Evolutionary conservation across 2,113 vertebrate species (phyloP).

Genomic region (Probosciger aterrimus): DNA sequence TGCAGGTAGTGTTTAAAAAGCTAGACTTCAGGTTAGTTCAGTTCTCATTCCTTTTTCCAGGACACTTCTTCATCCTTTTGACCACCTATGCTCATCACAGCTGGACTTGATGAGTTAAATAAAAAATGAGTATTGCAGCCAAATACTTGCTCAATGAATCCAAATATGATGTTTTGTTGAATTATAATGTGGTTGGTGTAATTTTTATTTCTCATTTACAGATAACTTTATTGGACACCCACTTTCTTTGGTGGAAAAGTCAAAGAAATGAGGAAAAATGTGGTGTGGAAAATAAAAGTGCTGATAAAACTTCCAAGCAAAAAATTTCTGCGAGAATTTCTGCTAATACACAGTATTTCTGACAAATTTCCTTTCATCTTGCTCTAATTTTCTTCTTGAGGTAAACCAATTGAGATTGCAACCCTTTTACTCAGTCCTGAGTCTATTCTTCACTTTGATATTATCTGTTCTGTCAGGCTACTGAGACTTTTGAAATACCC

Average conservation of each 20-base stretch:
- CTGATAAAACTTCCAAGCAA: neutral
- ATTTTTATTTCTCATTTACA: neutral
- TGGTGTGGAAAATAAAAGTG: neutral
- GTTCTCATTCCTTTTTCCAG: neutral
- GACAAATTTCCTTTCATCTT: neutral
- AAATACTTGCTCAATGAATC: neutral
- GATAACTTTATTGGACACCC: neutral
- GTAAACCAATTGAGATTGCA: constrained; percentile 24
- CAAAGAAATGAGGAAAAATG: neutral
- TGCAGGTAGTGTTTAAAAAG: neutral
- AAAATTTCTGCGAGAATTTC: neutral
- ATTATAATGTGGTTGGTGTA: neutral
- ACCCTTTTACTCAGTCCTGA: constrained; percentile 21
- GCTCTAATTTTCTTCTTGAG: constrained; percentile 16
- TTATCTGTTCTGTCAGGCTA: constrained; percentile 17
- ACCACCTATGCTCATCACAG: neutral
- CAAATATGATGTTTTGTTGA: neutral
- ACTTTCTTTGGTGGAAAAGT: neutral
- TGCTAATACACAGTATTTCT: neutral
- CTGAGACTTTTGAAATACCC: constrained; percentile 5
- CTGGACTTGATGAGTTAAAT: neutral
- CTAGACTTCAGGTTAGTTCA: neutral
- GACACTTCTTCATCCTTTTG: neutral
- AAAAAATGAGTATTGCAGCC: neutral
- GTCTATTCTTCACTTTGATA: constrained; percentile 44